A percentile compares a stretch with the other conserved stretches of the same genome.
Evolutionary conservation across 2,888 invertebrate genomes (phyloP).

Genomic region (Cotesia congregata): DNA sequence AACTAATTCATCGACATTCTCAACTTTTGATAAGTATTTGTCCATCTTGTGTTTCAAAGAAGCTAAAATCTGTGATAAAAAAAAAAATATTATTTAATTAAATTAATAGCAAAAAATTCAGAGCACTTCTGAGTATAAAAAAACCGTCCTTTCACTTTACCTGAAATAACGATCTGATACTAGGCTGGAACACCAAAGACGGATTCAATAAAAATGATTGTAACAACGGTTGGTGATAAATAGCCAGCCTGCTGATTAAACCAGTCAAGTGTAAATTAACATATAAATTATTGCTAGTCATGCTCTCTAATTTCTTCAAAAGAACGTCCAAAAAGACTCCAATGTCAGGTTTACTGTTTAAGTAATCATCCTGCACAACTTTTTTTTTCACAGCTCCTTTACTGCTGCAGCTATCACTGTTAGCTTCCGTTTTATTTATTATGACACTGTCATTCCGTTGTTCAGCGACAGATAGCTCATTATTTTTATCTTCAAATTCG

Average conservation of each 20-base stretch:
- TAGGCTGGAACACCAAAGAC: conserved; percentile 87
- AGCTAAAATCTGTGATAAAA: conserved; percentile 76
- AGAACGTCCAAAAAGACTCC: conserved; percentile 81
- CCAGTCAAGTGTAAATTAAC: conserved; percentile 91
- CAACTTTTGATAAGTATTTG: conserved; percentile 77
- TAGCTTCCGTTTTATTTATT: conserved; percentile 7
- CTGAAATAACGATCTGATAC: conserved; percentile 92
- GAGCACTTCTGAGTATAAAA: neutral
- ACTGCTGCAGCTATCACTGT: neutral
- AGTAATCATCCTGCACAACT: conserved; percentile 48
- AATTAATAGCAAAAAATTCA: neutral
- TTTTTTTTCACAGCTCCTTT: neutral
- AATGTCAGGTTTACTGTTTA: conserved; percentile 67
- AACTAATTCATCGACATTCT: conserved; percentile 77
- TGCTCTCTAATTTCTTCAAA: conserved; percentile 84
- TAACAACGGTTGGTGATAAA: conserved; percentile 90
- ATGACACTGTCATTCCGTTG: neutral
- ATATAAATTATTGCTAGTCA: conserved; percentile 87
- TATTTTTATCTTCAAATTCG: neutral
- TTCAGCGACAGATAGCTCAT: neutral
- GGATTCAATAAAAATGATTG: conserved; percentile 90
- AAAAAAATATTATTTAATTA: conserved; percentile 22
- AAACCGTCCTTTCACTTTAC: conserved; percentile 70
- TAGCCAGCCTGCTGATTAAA: conserved; percentile 86
- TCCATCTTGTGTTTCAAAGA: conserved; percentile 90